phyloP scores from a whole-genome alignment of 2,888 invertebrate species.

The Caenorhabditis doughertyi region DNA sequence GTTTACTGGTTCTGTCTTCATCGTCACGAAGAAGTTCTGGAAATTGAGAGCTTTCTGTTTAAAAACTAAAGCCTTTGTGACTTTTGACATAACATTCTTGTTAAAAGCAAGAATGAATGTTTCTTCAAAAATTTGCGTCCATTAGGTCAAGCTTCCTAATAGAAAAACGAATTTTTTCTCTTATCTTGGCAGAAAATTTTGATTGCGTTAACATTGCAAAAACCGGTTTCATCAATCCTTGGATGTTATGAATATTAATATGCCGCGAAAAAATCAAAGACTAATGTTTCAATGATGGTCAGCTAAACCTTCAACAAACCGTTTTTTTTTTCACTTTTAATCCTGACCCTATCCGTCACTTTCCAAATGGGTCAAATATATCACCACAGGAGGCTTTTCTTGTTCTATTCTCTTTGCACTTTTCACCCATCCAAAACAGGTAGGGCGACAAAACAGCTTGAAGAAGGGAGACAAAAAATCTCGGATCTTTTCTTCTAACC shows the following conservation, averaged over 20 bases:
- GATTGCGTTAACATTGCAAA: not conserved
- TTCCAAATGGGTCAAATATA: conserved; percentile 49
- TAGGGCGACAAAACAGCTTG: conserved; percentile 22
- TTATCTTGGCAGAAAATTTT: not conserved
- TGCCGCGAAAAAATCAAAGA: not conserved
- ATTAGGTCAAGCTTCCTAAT: no score
- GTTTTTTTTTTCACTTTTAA: not conserved
- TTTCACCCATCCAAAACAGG: conserved; percentile 48
- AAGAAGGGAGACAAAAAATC: conserved; percentile 1
- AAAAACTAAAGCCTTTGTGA: no score
- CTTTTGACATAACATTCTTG: no score
- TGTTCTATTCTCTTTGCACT: conserved; percentile 46
- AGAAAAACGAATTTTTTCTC: not conserved
- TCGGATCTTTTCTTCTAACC: not conserved
- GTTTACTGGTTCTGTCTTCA: conserved; percentile 87
- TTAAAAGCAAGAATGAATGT: no score
- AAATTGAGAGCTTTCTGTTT: no score
- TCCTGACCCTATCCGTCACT: conserved; percentile 7
- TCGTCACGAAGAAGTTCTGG: conserved; percentile 85
- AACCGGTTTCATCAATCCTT: not conserved
- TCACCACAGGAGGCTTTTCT: conserved; percentile 38
- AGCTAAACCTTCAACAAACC: not conserved
- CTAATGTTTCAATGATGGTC: not conserved
- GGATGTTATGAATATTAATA: not conserved
- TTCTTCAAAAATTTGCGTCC: no score